Conservation (phyloP, 1,140 invertebrate species). For the Drosophila ficusphila region DNA sequence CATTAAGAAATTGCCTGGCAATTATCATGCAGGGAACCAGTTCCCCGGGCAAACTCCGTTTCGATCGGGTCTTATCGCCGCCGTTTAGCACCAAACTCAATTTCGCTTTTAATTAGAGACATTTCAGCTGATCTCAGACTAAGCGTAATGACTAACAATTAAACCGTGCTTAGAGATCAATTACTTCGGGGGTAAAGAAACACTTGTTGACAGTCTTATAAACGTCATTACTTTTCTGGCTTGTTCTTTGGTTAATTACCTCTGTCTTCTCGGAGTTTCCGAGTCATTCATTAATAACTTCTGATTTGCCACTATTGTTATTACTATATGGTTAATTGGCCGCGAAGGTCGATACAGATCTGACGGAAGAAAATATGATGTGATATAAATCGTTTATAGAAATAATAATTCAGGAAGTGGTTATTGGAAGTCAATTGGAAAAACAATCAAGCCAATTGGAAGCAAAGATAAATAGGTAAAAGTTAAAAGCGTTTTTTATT, state of each 20-base stretch:
- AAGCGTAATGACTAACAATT: constrained; percentile 53
- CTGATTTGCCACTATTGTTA: constrained; percentile 17
- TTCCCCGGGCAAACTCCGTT: constrained; percentile 12
- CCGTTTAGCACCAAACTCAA: constrained; percentile 53
- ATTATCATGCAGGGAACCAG: constrained; percentile 35
- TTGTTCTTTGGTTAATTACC: constrained; percentile 31
- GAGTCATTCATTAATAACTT: constrained; percentile 20
- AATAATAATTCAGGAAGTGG: constrained; percentile 13
- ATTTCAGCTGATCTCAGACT: constrained; percentile 39
- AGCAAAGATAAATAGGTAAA: neutral
- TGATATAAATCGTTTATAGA: constrained; percentile 1
- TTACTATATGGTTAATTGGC: constrained; percentile 46
- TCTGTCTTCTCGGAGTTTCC: constrained; percentile 7
- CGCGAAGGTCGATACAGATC: constrained; percentile 50
- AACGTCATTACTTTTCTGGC: constrained; percentile 24
- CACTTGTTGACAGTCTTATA: constrained; percentile 24
- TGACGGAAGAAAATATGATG: constrained; percentile 9
- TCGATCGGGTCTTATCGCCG: constrained; percentile 24
- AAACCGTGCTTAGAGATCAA: constrained; percentile 33
- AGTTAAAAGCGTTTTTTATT: too few relatives aligned
- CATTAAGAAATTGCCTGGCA: constrained; percentile 40
- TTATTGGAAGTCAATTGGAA: neutral
- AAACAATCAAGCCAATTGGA: neutral
- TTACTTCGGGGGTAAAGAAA: constrained; percentile 6
- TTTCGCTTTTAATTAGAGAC: constrained; percentile 68